Evolutionary conservation across 2,797 vertebrate species (phyloP).

Genomic region (Pseudocheirus occidentalis): DNA sequence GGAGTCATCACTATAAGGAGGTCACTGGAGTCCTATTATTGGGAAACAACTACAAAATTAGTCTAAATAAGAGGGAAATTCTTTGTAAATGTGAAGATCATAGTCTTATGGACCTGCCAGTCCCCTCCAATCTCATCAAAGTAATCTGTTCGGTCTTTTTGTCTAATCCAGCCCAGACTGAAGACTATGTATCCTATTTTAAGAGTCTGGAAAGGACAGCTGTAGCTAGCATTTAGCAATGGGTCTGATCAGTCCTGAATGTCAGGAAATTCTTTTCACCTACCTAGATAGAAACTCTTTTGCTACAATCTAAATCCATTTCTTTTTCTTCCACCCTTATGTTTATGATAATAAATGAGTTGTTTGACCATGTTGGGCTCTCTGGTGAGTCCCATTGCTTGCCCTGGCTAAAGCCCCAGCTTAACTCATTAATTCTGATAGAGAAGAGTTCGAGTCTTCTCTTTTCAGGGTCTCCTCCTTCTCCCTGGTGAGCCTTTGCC

Average conservation of each 20-base stretch:
- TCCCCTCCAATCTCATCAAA: neutral
- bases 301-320: neutral
- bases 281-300: neutral
- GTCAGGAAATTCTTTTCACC: neutral
- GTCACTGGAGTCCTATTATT: neutral
- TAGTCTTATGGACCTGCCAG: neutral
- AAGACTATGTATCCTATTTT: neutral
- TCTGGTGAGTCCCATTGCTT: neutral
- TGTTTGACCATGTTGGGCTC: neutral
- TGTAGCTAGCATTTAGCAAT: neutral
- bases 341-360: neutral
- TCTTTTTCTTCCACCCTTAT: neutral
- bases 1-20: neutral
- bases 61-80: neutral
- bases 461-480: neutral
- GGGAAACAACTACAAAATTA: slow-evolving; percentile 6
- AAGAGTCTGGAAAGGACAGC: neutral
- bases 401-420: neutral
- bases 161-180: neutral
- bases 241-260: neutral
- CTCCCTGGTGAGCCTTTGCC: neutral
- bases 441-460: neutral
- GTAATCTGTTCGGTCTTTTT: neutral
- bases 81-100: neutral
- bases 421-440: neutral